Percentiles rank a stretch among this genome's conserved stretches.
Evolutionary conservation across 2,797 vertebrate species (phyloP).

Genomic region (Neosilurus mollespiculum): DNA sequence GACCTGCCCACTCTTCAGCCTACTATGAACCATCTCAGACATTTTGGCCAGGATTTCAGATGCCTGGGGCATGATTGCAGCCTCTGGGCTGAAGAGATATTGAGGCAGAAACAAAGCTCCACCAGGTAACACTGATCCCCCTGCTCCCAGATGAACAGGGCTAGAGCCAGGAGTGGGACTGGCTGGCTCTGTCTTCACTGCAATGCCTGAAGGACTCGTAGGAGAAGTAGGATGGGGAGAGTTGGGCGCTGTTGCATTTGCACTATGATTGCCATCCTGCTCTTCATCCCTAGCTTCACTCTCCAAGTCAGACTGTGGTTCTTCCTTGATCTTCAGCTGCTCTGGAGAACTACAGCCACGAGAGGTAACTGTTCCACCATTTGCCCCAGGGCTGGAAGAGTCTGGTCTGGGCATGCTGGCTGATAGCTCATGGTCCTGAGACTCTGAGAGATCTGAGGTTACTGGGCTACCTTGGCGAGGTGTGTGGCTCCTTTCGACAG

Average conservation of each 20-base stretch:
- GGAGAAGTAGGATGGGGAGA: slow-evolving; percentile 76
- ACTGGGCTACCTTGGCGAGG: slow-evolving; percentile 66
- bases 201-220: slow-evolving; percentile 69
- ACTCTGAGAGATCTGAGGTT: slow-evolving; percentile 55
- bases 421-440: slow-evolving; percentile 64
- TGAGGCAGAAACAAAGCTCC: slow-evolving; percentile 85
- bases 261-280: slow-evolving; percentile 29
- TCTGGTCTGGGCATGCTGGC: slow-evolving; percentile 68
- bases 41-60: slow-evolving; percentile 97
- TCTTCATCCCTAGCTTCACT: slow-evolving; percentile 59
- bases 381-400: slow-evolving; percentile 73
- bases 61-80: slow-evolving; percentile 86
- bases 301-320: slow-evolving; percentile 76
- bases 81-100: slow-evolving; percentile 84
- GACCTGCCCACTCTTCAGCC: slow-evolving; percentile 67
- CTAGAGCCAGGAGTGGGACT: slow-evolving; percentile 91
- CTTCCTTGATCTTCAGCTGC: slow-evolving; percentile 80
- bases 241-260: slow-evolving; percentile 41
- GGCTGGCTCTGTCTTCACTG: slow-evolving; percentile 84
- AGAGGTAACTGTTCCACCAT: slow-evolving; percentile 70
- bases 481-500: slow-evolving; percentile 65
- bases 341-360: slow-evolving; percentile 62
- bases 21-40: slow-evolving; percentile 96
- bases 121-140: slow-evolving; percentile 71
- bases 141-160: slow-evolving; percentile 79